Base-by-base conservation (phyloP, 1,140 invertebrate species). In the Ladona fulva region DNA sequence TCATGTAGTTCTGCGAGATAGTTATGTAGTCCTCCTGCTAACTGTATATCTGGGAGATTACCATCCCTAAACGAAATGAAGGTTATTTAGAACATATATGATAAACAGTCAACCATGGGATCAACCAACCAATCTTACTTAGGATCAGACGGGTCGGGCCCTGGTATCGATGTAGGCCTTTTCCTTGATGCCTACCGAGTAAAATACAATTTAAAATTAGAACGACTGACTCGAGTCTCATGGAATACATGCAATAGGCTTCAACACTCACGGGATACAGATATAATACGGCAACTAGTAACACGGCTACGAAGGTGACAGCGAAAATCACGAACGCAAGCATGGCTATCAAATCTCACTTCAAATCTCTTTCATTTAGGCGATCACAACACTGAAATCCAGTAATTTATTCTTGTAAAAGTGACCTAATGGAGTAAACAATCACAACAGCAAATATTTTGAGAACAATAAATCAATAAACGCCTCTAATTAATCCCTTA, bases 281-380 rank as follows among this genome's bases (percentile, higher is more conserved):
- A 78, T 81, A 81, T 1, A 80, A 78, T 22, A 80, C 79, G 16
- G 79, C 78, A n/a, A 81, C 76, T 59, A 79, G 79, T 42, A 78
- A 77, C 42, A 76, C 78, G 22, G 77, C 79, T 0, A 81, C 59
- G 3, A 79, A 74, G 24, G 78, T 79, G 22, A 81, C 29, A 73
- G 79, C 78, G 37, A 79, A 78, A 14, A 81, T 76, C 74, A 76
- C 80, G 76, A 44, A 81, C 74, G 78, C 79, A 75, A 25, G 78
- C 79, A 66, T 66, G n/a, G 14, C n/a, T 66, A 66, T 6, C n/a
- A 19, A 66, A 66, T 66, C 8, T 37, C 8, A 5, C 29, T 37
- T 37, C 29, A 5, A 37, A 5, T 37, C 1, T 8, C 1, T 1
- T 37, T 37, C 29, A 37, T 37, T 37, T 37, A 37, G 8, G 29